Base-by-base conservation (phyloP, 2,888 invertebrate genomes). In the Chymomyza caudatula region DNA sequence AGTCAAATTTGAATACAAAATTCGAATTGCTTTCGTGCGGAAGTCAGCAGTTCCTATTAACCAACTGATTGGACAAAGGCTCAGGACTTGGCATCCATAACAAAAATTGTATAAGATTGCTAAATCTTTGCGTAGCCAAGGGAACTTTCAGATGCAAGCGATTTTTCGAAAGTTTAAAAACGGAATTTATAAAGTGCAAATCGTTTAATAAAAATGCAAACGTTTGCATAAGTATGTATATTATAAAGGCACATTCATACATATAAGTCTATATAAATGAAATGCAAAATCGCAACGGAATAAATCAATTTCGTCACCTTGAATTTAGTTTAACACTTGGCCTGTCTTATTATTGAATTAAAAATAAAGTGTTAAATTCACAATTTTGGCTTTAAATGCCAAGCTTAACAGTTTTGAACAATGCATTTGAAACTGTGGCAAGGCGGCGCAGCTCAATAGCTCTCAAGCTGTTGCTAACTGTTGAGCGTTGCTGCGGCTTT, bases 161-260 rank as follows among this genome's bases (percentile, higher is more conserved):
- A 37, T 2, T 4, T 37, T 37, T 37, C 8, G 11, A 37, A 37
- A 11, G 29, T 37, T 37, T 37, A 37, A 37, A 11, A 37, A 37
- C 29, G 11, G 11, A 37, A 11, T 8, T 37, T 37, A n/a, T n/a
- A n/a, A n/a, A n/a, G n/a, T n/a, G 29, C 29, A 37, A 37, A 5
- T 53, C 15, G 63, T 37, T 63, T 64, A 71, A 76, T 76, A 63
- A 71, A 76, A 76, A 63, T 20, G 73, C 76, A 69, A 76, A 76
- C 74, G 76, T 76, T 69, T 71, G 76, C 76, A 74, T n/a, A 1
- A 43, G 51, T 51, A 51, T 23, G 29, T 13, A 25, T 15, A 23
- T 23, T 13, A 13, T 23, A 6, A 53, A 53, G n/a, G 11, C 23
- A 25, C n/a, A n/a, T n/a, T 2, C 23, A 15, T 6, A 53, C 22